Evolutionary conservation across 2,113 vertebrate species (phyloP).

Genomic region (Nycticryphes semicollaris): DNA sequence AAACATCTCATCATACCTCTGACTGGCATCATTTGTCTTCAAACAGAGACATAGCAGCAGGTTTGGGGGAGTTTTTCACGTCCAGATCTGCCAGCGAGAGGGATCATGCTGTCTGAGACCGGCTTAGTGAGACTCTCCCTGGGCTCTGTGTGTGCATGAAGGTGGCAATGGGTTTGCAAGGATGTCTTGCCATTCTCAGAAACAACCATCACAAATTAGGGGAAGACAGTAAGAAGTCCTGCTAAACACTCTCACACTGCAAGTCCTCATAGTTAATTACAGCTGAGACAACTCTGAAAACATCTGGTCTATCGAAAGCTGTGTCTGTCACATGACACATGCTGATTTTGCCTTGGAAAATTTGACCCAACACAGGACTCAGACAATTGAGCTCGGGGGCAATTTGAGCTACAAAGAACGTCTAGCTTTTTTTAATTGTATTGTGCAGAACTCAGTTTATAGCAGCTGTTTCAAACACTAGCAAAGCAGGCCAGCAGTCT

Average conservation of each 20-base stretch:
- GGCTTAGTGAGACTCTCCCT: neutral
- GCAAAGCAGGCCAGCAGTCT: neutral
- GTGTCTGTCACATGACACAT: fast-evolving
- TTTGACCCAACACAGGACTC: neutral
- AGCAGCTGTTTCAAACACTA: neutral
- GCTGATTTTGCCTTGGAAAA: neutral
- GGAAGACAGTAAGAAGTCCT: neutral
- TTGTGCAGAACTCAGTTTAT: neutral
- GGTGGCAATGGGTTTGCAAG: neutral
- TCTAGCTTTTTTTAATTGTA: neutral
- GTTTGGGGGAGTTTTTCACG: neutral
- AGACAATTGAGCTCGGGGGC: neutral
- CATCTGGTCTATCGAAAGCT: neutral
- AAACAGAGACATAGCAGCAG: neutral
- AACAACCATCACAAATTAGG: neutral
- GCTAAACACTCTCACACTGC: neutral
- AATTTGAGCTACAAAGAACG: neutral
- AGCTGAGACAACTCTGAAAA: neutral
- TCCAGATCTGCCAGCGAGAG: fast-evolving
- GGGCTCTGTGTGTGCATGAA: neutral
- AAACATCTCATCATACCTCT: neutral
- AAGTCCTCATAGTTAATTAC: neutral
- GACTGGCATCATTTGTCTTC: fast-evolving
- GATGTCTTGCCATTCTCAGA: neutral
- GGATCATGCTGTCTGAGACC: fast-evolving